Evolutionary conservation across 2,113 vertebrate genomes (phyloP).

Genomic region (Oxygymnocypris stewartii): DNA sequence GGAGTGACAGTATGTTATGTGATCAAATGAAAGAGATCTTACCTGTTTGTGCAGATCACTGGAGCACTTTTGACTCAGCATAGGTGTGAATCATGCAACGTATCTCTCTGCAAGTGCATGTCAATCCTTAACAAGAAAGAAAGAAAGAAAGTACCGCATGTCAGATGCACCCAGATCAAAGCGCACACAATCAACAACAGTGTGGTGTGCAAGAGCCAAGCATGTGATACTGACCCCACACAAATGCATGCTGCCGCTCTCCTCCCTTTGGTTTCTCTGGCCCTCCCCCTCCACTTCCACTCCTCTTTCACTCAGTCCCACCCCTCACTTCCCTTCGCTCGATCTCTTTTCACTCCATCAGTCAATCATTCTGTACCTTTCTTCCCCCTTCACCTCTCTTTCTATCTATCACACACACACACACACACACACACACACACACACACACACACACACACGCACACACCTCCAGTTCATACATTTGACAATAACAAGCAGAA

Average conservation of each 20-base stretch:
- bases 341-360: conserved; percentile 32
- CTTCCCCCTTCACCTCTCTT: conserved; percentile 12
- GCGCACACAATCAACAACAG: conserved; percentile 39
- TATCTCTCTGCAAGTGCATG: conserved; percentile 25
- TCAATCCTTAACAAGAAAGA: neutral
- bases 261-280: conserved; percentile 20
- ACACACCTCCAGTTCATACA: neutral
- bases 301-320: conserved; percentile 28
- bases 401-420: neutral
- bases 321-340: conserved; percentile 51
- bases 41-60: conserved; percentile 10
- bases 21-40: conserved; percentile 19
- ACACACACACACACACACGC: neutral
- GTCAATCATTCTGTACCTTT: conserved; percentile 17
- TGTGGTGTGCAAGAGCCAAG: conserved; percentile 49
- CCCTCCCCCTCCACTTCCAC: conserved; percentile 23
- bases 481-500: conserved; percentile 4
- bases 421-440: neutral
- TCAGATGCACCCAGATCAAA: conserved; percentile 44
- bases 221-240: conserved; percentile 57
- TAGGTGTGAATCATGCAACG: neutral
- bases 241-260: conserved; percentile 30
- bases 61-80: conserved; percentile 33
- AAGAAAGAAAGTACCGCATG: neutral
- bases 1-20: neutral